phyloP scores from a whole-genome alignment of 1,140 invertebrate genomes.

The Pachypeltis micranthus region DNA sequence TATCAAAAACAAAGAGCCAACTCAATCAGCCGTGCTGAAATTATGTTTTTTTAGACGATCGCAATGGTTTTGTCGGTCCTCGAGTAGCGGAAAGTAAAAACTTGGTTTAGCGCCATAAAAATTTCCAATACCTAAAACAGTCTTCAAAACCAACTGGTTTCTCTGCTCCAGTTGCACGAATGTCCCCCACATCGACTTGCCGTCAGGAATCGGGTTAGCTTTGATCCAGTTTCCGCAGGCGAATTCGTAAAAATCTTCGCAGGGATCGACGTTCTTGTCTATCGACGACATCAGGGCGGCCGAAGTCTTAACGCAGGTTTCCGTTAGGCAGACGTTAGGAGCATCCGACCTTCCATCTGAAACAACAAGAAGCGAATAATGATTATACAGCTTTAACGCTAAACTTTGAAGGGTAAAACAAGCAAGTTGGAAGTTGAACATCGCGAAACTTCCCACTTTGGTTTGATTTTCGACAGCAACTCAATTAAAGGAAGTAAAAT shows the following conservation, averaged over 20 bases:
- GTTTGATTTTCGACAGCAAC: not conserved
- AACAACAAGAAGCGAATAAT: conserved; percentile 11
- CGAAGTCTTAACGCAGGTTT: conserved; percentile 74
- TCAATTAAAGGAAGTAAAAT: not conserved
- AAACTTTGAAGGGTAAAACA: no score
- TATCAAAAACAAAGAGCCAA: no score
- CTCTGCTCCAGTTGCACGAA: conserved; percentile 86
- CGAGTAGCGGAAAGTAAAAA: no score
- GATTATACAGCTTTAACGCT: no score
- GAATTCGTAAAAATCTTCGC: conserved; percentile 90
- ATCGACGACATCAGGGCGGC: conserved; percentile 74
- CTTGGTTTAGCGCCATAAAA: not conserved
- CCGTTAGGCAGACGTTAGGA: conserved; percentile 49
- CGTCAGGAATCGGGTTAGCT: conserved; percentile 81
- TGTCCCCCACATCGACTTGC: conserved; percentile 89
- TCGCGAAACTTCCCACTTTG: no score
- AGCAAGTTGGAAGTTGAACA: no score
- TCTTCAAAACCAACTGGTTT: conserved; percentile 85
- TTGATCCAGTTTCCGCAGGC: conserved; percentile 85
- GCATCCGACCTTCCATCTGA: conserved; percentile 14
- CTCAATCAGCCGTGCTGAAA: no score
- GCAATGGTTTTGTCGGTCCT: no score
- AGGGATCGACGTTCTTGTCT: conserved; percentile 66
- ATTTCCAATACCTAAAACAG: conserved; percentile 54
- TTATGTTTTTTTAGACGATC: no score